Evolutionary conservation across 2,888 invertebrate species (phyloP).

Genomic region (Lamellibrachia columna): DNA sequence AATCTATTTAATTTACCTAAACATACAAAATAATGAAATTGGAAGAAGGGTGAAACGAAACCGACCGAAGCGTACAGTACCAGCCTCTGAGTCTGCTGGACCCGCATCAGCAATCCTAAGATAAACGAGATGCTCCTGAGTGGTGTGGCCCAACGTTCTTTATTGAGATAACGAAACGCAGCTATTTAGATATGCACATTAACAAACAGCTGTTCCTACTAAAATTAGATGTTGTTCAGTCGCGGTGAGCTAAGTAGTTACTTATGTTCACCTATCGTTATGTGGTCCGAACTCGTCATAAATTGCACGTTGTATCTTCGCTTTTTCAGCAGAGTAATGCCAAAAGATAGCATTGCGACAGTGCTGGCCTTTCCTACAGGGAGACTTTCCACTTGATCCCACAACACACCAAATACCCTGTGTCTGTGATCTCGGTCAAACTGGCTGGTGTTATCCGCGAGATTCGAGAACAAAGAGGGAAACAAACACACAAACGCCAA

Average conservation of each 20-base stretch:
- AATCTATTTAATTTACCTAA: too few species aligned
- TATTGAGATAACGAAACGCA: background rate
- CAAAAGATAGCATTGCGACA: background rate
- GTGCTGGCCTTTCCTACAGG: background rate
- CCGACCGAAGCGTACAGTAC: background rate
- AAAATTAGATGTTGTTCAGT: background rate
- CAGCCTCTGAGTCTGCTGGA: background rate
- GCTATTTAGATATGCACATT: background rate
- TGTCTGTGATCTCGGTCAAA: background rate
- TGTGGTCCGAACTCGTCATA: background rate
- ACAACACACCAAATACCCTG: background rate
- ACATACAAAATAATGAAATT: too few species aligned
- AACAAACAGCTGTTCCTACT: background rate
- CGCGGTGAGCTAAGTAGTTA: background rate
- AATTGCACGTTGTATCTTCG: background rate
- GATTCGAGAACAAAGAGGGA: background rate
- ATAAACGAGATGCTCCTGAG: background rate
- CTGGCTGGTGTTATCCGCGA: background rate
- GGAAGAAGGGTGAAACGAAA: background rate
- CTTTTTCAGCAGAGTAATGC: background rate
- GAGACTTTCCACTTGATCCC: background rate
- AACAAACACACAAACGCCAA: background rate
- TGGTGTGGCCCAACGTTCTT: background rate
- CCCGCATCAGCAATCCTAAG: background rate
- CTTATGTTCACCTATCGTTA: background rate